Percentiles rank a stretch among this genome's conserved stretches.
Conservation (phyloP, 1,140 invertebrate genomes). For the Brachionus rubens region DNA sequence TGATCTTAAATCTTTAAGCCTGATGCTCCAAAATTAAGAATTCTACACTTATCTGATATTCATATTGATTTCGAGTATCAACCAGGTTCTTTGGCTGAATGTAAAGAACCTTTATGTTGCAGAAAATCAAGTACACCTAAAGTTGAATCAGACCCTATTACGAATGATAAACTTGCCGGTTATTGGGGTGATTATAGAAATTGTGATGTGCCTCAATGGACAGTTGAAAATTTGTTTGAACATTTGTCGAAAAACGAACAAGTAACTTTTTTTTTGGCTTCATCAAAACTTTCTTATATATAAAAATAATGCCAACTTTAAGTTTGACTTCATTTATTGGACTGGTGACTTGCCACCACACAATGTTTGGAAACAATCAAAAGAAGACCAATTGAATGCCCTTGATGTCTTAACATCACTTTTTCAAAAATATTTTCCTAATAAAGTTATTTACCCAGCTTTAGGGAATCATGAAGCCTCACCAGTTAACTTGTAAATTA, state of each 20-base stretch:
- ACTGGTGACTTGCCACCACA: constrained; percentile 94
- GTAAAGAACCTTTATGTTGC: constrained; percentile 75
- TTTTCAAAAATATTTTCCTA: constrained; percentile 73
- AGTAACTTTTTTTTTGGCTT: constrained; percentile 15
- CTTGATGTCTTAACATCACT: constrained; percentile 75
- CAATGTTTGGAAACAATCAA: constrained; percentile 93
- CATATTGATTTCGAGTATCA: constrained; percentile 75
- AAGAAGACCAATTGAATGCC: constrained; percentile 78
- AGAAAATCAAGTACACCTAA: constrained; percentile 54
- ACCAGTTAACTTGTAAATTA: constrained; percentile 23
- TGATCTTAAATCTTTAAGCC: not conserved
- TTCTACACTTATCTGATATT: constrained; percentile 75
- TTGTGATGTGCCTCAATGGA: constrained; percentile 61
- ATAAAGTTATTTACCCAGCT: constrained; percentile 84
- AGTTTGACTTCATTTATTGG: constrained; percentile 87
- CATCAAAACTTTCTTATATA: not conserved
- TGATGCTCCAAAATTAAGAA: constrained; percentile 47
- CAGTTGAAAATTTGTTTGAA: constrained; percentile 61
- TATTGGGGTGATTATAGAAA: constrained; percentile 59
- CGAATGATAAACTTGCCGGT: constrained; percentile 53
- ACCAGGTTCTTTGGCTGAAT: constrained; percentile 67
- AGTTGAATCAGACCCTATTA: not conserved
- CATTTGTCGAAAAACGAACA: constrained; percentile 53
- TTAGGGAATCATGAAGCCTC: constrained; percentile 86
- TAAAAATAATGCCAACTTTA: not conserved